Evolutionary conservation across 2,888 invertebrate species (phyloP), one percentile per base, ranked within the genome.

Genomic region (Anodontia alba): DNA sequence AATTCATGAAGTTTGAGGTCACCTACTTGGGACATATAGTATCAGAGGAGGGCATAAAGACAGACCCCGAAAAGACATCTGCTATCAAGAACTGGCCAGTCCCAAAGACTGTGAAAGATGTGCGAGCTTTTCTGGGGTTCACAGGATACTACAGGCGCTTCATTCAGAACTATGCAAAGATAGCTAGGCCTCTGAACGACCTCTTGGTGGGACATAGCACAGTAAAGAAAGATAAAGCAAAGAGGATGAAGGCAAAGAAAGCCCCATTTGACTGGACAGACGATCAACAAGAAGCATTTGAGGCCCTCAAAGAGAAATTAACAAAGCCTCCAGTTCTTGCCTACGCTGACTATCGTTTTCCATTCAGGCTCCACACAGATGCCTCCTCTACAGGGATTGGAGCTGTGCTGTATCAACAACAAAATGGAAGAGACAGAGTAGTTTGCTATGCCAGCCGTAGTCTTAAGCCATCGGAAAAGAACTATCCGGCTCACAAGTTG

Each of bases 371-470:
- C 1, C 69, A 81, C 26, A 74, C 68, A 33, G 79, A 84, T 74
- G 84, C 84, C 23, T 43, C 69, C 33, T 12, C 15, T 5, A n/a
- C 42, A 8, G 82, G 78, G 7, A 54, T 80, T 0, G 81, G 82
- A 42, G 81, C 84, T 8, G 78, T 84, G 15, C 67, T 82, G 20
- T 82, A 77, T 31, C 80, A 85, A 69, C 38, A 72, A 0, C 76
- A 73, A 31, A 73, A 80, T 12, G 80, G 76, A 2, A 3, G 26
- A 26, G 38, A 73, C 38, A 51, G 74, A 57, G 75, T 79, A 1
- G 75, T 79, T 2, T 51, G 57, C 29, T 81, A 72, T 75, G 81
- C 80, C 10, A 82, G 82, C 38, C 17, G 82, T 1, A 71, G 72
- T 23, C 38, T 85, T n/a, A 70, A 51, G 38, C 51, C 54, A n/a